Percentiles rank a stretch among this genome's conserved stretches.
phyloP scores from a whole-genome alignment of 2,888 invertebrate species.

The Hirtodrosophila histrioides region DNA sequence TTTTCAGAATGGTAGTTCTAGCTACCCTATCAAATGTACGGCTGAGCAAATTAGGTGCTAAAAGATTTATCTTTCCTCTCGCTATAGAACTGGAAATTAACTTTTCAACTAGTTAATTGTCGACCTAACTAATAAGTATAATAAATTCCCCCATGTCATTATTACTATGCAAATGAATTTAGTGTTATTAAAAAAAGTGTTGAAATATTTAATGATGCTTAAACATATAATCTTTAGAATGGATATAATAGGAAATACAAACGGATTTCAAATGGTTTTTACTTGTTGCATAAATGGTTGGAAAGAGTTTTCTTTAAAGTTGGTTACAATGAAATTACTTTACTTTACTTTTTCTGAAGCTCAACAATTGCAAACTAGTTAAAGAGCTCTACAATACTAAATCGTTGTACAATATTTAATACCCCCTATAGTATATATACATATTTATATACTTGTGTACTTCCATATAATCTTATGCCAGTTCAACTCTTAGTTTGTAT shows the following conservation, averaged over 20 bases:
- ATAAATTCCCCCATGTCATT: conserved; percentile 24
- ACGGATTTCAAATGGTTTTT: no score
- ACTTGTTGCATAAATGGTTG: not conserved
- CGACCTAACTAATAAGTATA: conserved; percentile 8
- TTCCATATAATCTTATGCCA: conserved; percentile 40
- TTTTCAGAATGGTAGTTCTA: conserved; percentile 7
- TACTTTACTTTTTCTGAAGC: no score
- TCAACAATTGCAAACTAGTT: no score
- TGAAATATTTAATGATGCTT: conserved; percentile 22
- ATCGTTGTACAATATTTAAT: conserved; percentile 10
- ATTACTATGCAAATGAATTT: conserved; percentile 27
- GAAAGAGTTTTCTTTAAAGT: no score
- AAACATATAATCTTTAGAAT: not conserved
- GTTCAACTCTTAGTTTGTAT: conserved; percentile 40
- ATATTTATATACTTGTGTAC: conserved; percentile 13
- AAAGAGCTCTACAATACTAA: not conserved
- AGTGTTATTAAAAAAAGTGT: conserved; percentile 18
- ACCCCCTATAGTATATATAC: not conserved
- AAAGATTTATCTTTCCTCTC: conserved; percentile 1
- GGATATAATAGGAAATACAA: no score
- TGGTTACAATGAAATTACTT: no score
- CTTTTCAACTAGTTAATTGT: conserved; percentile 51
- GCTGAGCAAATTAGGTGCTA: conserved; percentile 1
- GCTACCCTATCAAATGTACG: conserved; percentile 4
- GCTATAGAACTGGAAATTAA: conserved; percentile 38